Evolutionary conservation across 2,888 invertebrate species (phyloP), one percentile per base, ranked within the genome.

Genomic region (Candidula unifasciata): DNA sequence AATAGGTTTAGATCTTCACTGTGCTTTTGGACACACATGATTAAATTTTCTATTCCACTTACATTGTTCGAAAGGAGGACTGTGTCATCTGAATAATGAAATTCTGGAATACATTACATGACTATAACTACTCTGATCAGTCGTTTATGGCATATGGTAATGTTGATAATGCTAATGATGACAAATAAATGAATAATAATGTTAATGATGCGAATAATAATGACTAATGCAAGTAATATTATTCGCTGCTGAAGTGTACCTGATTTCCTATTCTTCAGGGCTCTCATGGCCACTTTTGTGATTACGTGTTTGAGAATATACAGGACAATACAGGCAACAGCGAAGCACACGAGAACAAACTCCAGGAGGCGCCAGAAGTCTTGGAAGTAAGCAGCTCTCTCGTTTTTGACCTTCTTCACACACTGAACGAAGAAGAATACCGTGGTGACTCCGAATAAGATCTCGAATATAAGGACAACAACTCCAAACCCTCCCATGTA

Each of bases 351-450:
- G 73, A 94, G 92, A n/a, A 89, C 87, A 86, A 94, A 91, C 86
- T 94, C 94, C 33, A 94, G 89, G 52, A 93, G 88, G 87, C 93
- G 93, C 94, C 94, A 94, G 90, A 94, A 94, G 74, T 91, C 90
- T n/a, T 88, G 88, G 90, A 94, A 94, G 88, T 94, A 94, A 33
- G 89, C 88, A 66, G 89, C 86, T 69, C 89, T 91, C 83, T 93
- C 89, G 69, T 92, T 92, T 86, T 89, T 91, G 16, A 94, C 87
- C 71, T 90, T 90, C 37, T 86, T 88, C 33, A 93, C 78, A 86
- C 93, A 93, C 35, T 91, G 91, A 69, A 93, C 83, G 71, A 94
- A 92, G 91, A 94, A 94, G 90, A 93, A 94, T 74, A 94, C 78
- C 6, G 93, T 92, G 89, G 94, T 94, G 57, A 91, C 84, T 24